Evolutionary conservation across 2,113 vertebrate genomes (phyloP).

Genomic region (Plotosus lineatus): DNA sequence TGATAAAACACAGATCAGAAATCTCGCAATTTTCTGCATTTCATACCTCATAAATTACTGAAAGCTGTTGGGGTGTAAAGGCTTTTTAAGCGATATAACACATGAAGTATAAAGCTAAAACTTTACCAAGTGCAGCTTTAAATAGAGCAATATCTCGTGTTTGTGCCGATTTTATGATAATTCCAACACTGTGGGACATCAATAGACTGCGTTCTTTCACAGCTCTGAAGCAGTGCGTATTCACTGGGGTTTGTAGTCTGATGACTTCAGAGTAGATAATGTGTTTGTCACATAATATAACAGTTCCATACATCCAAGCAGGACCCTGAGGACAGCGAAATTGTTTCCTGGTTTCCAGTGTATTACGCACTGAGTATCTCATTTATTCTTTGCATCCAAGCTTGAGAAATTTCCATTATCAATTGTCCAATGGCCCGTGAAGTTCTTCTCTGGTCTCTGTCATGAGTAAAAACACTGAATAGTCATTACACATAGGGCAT

Average conservation of each 20-base stretch:
- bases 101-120: too few species aligned
- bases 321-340: neutral
- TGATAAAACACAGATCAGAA: too few species aligned
- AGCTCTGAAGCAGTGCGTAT: neutral
- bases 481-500: neutral
- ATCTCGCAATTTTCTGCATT: too few species aligned
- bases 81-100: too few species aligned
- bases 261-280: slow-evolving; percentile 8
- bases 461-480: neutral
- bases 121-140: too few species aligned
- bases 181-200: slow-evolving; percentile 11
- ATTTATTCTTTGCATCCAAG: neutral
- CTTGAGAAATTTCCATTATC: neutral
- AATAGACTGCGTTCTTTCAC: slow-evolving; percentile 11
- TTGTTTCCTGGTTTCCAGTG: slow-evolving; percentile 14
- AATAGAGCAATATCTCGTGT: neutral
- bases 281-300: slow-evolving; percentile 30
- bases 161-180: slow-evolving; percentile 31
- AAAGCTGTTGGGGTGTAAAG: too few species aligned
- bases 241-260: slow-evolving; percentile 13
- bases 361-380: neutral
- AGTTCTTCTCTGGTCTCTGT: neutral
- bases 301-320: neutral
- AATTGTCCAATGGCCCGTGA: neutral
- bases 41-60: too few species aligned